Conservation (phyloP, 2,888 invertebrate genomes). For the Drosophila lacicola region DNA sequence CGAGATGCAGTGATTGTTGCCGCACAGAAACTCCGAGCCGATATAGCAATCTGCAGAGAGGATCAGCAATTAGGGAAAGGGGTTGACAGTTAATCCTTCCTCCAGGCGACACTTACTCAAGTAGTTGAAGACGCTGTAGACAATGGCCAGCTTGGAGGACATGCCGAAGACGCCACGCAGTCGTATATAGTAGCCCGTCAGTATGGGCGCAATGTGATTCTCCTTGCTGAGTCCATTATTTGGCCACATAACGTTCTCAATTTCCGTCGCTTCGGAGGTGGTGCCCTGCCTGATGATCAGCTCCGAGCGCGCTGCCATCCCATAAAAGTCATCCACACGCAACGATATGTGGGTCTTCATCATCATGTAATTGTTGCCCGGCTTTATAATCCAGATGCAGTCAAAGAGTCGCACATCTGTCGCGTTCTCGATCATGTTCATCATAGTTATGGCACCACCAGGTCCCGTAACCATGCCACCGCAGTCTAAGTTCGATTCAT, state of each 20-base stretch:
- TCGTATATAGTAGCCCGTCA: slow-evolving; percentile 89
- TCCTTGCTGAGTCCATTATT: slow-evolving; percentile 84
- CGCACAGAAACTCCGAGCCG: slow-evolving; percentile 89
- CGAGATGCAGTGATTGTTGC: slow-evolving; percentile 90
- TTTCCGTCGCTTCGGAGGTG: slow-evolving; percentile 87
- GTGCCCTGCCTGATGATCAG: slow-evolving; percentile 89
- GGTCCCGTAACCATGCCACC: slow-evolving; percentile 90
- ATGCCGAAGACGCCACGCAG: slow-evolving; percentile 88
- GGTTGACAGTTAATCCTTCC: too few relatives aligned
- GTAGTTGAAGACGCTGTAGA: slow-evolving; percentile 90
- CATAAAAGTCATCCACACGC: slow-evolving; percentile 87
- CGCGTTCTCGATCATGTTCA: slow-evolving; percentile 89
- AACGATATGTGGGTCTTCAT: slow-evolving; percentile 89
- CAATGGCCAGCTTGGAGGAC: slow-evolving; percentile 88
- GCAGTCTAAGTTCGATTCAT: slow-evolving; percentile 86
- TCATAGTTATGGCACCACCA: slow-evolving; percentile 91
- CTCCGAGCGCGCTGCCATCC: slow-evolving; percentile 88
- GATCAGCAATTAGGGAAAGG: too few relatives aligned
- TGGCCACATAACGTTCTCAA: slow-evolving; percentile 88
- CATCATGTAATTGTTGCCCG: slow-evolving; percentile 88
- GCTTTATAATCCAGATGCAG: slow-evolving; percentile 90
- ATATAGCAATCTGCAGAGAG: slow-evolving; percentile 87
- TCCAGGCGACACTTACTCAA: slow-evolving; percentile 86
- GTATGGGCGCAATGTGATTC: slow-evolving; percentile 88
- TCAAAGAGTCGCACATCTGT: slow-evolving; percentile 87